Base-by-base conservation (phyloP, 2,888 invertebrate genomes). In the Sarcophaga carnaria region DNA sequence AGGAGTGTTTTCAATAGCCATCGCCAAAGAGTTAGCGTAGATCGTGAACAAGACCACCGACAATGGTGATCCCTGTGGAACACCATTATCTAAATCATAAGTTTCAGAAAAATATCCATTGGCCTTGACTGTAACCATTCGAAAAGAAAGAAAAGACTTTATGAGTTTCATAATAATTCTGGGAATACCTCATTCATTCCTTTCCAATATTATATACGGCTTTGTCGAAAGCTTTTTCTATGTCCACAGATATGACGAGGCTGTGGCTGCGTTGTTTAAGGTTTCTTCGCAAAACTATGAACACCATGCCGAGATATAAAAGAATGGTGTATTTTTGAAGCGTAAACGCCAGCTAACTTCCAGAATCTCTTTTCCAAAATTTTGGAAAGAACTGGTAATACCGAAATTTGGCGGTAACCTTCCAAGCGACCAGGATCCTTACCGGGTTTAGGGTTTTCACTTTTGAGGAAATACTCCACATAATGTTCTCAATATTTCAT, bases 171-270 rank as follows among this genome's bases (percentile, higher is more conserved):
- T 11, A 2, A 74, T 22, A 17, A 20, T 17, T n/a, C 12, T 59
- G 4, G 60, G 75, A 22, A 69, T 60, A 20, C 45, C 59, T 27
- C 64, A 74, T 37, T 66, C 27, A n/a, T 62, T n/a, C 10, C 59
- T 60, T 59, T 77, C 59, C n/a, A 54, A 45, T 17, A 80, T 27
- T 4, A 75, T 63, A 4, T 20, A 72, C 3, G 81, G 59, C 67
- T 14, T 45, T 8, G 37, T 78, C 67, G 14, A 78, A 69, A 6
- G 78, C 78, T 37, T 78, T 78, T n/a, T 78, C 78, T n/a, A 76
- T 62, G 22, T 63, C 79, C 37, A 66, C 72, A 12, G 75, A 74
- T 4, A 69, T 14, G 17, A 81, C 63, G 12, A 66, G n/a, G 22
- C 75, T 60, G 12, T 80, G 74, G 14, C 20, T 5, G n/a, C 6